Percentiles rank a stretch among this genome's conserved stretches.
phyloP scores from a whole-genome alignment of 2,888 invertebrate genomes.

The Mythimna ferrago region DNA sequence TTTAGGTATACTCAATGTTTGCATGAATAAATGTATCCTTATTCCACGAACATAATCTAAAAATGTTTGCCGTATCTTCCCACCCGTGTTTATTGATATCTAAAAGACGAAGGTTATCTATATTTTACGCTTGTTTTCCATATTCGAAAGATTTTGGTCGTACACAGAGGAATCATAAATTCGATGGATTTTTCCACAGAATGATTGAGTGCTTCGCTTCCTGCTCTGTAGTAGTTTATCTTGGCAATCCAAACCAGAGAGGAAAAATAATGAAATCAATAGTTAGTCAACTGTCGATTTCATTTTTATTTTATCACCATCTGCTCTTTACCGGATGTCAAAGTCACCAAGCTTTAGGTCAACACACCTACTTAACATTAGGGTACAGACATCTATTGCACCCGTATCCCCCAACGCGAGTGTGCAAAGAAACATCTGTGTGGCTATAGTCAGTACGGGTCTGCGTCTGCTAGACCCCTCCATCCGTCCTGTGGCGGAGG shows the following conservation, averaged over 20 bases:
- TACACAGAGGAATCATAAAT: conserved; percentile 43
- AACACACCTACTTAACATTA: no score
- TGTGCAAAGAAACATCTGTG: no score
- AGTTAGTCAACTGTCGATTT: background rate
- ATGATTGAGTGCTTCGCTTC: conserved; percentile 39
- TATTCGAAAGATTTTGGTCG: conserved; percentile 40
- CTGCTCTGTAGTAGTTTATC: background rate
- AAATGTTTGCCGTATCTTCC: conserved; percentile 15
- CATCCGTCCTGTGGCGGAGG: no score
- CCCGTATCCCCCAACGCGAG: no score
- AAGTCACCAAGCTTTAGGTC: no score
- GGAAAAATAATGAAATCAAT: conserved; percentile 7
- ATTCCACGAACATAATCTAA: conserved; percentile 26
- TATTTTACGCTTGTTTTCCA: conserved; percentile 41
- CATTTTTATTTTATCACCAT: no score
- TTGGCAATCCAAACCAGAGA: background rate
- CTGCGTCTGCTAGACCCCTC: no score
- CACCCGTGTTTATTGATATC: conserved; percentile 23
- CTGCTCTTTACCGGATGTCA: no score
- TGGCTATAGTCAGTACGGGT: no score
- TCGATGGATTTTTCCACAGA: conserved; percentile 26
- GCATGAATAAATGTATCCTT: background rate
- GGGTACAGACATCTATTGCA: no score
- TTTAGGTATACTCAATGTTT: background rate
- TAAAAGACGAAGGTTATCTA: conserved; percentile 41